Evolutionary conservation across 2,888 invertebrate genomes (phyloP).

Genomic region (Lithosia quadra): DNA sequence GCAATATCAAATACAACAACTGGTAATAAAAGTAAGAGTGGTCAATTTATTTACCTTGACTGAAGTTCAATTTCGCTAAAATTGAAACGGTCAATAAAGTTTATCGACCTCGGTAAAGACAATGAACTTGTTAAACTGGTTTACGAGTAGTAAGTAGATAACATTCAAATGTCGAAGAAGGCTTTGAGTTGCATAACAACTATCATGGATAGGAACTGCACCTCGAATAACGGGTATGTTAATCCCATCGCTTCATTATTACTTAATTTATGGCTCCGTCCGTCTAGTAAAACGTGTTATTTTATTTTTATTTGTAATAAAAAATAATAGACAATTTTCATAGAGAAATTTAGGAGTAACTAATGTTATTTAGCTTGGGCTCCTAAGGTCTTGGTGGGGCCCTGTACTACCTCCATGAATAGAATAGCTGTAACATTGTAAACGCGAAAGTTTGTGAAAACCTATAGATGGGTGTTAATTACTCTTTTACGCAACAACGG

Average conservation of each 20-base stretch:
- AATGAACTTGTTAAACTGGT: slow-evolving; percentile 77
- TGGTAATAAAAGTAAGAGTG: slow-evolving; percentile 59
- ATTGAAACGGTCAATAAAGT: slow-evolving; percentile 62
- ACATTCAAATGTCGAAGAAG: slow-evolving; percentile 34
- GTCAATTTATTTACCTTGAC: slow-evolving; percentile 51
- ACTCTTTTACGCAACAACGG: no score
- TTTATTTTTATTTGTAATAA: no score
- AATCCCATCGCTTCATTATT: slow-evolving; percentile 21
- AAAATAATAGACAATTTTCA: no score
- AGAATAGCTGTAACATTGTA: no score
- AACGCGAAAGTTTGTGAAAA: no score
- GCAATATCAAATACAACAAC: not conserved
- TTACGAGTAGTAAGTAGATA: slow-evolving; percentile 54
- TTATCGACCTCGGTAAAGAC: slow-evolving; percentile 70
- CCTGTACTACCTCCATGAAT: no score
- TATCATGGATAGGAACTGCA: slow-evolving; percentile 31
- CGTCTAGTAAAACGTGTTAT: no score
- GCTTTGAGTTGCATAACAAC: slow-evolving; percentile 57
- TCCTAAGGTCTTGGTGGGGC: no score
- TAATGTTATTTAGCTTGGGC: no score
- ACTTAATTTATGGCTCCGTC: not conserved
- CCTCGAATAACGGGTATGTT: slow-evolving; percentile 37
- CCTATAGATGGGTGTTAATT: no score
- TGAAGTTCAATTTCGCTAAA: slow-evolving; percentile 49
- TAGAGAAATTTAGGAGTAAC: no score